Evolutionary conservation across 1,140 invertebrate genomes (phyloP), one percentile per base, ranked within the genome.

Genomic region (Sinella curviseta): DNA sequence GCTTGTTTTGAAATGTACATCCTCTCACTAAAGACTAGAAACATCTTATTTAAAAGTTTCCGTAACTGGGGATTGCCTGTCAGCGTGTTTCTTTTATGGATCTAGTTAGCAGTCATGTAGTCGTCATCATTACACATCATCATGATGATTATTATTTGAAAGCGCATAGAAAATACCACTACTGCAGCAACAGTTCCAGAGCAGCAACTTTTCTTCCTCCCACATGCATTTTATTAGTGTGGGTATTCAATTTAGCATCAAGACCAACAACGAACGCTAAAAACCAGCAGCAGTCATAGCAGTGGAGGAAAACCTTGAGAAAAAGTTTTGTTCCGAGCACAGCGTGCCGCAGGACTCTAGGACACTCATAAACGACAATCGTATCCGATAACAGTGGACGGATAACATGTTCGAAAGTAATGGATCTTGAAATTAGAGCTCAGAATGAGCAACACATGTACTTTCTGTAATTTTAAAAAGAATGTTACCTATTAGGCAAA

Each of bases 351-450:
- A n/a, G n/a, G n/a, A n/a, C n/a, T n/a, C n/a, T 48, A 48, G 20
- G 39, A 48, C 39, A 20, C 20, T 48, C 39, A 20, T 12, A 48
- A 20, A 48, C 8, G 39, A 70, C 14, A 70, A 70, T 31, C 12
- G 31, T 70, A 30, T 70, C 65, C 65, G 65, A 70, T 70, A 24
- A 31, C 65, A 70, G 28, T 70, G 65, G 31, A 33, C 65, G 65
- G 28, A 70, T 70, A 70, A 33, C 65, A 33, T 70, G 65, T 70
- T 70, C 65, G 65, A 33, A 30, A 70, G 65, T 70, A 70, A 70
- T 70, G 65, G 30, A 70, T 70, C 30, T 70, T 70, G 65, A 70
- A 70, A 70, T 70, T 70, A 70, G 65, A 70, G 65, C 31, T 70
- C 26, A 70, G 28, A 70, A 70, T 14, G 65, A 70, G 57, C 57